Percentiles rank a stretch among this genome's conserved stretches.
These are phyloP conservation scores for Rosalia funebris DNA, from an alignment of 2,888 invertebrate genomes.

Conservation along the genomic window DNA sequence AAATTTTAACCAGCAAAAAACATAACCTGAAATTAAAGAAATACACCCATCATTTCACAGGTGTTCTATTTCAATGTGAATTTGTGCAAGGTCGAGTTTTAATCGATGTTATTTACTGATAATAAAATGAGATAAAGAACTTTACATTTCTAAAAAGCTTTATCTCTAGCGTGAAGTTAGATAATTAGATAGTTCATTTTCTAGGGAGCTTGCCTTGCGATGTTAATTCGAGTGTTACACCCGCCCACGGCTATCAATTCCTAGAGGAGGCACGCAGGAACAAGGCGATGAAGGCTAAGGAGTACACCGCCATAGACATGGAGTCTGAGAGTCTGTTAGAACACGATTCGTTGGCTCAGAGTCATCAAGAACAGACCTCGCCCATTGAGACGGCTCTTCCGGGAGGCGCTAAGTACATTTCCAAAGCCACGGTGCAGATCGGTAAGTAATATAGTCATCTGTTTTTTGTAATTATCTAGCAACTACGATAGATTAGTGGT, in stretches of 20 bases:
- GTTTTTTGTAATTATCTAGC: background rate
- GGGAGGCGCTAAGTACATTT: conserved; percentile 50
- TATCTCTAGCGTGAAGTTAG: conserved; percentile 8
- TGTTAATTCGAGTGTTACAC: conserved; percentile 57
- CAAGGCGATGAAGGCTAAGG: conserved; percentile 50
- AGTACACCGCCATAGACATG: conserved; percentile 54
- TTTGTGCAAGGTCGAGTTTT: background rate
- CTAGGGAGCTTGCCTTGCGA: conserved; percentile 62
- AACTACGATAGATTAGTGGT: background rate
- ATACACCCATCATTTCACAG: conserved; percentile 21
- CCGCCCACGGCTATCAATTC: conserved; percentile 54
- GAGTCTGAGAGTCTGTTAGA: conserved; percentile 58
- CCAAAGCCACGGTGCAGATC: conserved; percentile 54
- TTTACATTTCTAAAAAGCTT: conserved; percentile 8
- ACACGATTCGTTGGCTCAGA: conserved; percentile 55
- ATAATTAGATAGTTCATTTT: no score
- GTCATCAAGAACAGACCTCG: conserved; percentile 49
- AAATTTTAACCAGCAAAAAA: background rate
- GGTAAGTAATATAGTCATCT: conserved; percentile 46
- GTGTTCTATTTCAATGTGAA: conserved; percentile 6
- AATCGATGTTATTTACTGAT: conserved; percentile 12
- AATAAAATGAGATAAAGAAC: conserved; percentile 4
- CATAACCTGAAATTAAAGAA: conserved; percentile 18
- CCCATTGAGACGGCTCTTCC: conserved; percentile 34
- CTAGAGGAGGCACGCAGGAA: conserved; percentile 57